These are phyloP conservation scores for Epizoanthus rinbou DNA, from an alignment of 92 coral and sea anemone species.

Conservation along the genomic window DNA sequence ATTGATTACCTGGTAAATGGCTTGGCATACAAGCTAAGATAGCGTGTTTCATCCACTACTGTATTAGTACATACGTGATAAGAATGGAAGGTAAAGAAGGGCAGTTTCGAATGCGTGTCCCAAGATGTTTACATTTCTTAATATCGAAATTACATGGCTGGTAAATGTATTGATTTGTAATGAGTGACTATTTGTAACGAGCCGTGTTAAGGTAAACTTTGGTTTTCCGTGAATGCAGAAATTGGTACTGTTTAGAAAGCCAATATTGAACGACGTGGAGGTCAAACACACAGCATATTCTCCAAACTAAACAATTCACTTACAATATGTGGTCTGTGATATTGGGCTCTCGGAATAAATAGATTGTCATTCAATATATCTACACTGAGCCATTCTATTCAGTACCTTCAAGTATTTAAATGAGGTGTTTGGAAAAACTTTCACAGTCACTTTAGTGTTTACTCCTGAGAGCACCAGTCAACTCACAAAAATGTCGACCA, in stretches of 20 bases:
- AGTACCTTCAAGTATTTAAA: conserved; percentile 24
- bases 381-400: no score
- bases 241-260: background rate
- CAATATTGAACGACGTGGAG: conserved; percentile 27
- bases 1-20: no score
- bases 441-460: conserved; percentile 34
- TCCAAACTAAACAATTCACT: conserved; percentile 36
- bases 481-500: conserved; percentile 13
- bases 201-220: background rate
- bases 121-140: background rate
- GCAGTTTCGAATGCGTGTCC: background rate
- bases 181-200: background rate
- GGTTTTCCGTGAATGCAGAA: conserved; percentile 26
- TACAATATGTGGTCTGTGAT: conserved; percentile 30
- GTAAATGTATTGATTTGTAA: background rate
- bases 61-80: background rate
- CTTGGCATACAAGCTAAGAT: background rate
- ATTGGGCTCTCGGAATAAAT: conserved; percentile 34
- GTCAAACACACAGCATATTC: conserved; percentile 24
- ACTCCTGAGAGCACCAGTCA: conserved; percentile 8
- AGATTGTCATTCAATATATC: conserved; percentile 1
- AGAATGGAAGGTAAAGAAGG: background rate
- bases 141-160: background rate
- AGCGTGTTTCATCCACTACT: conserved; percentile 9
- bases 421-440: conserved; percentile 37